phyloP scores from a whole-genome alignment of 2,113 vertebrate genomes.

The Tricholaema leucomelas region DNA sequence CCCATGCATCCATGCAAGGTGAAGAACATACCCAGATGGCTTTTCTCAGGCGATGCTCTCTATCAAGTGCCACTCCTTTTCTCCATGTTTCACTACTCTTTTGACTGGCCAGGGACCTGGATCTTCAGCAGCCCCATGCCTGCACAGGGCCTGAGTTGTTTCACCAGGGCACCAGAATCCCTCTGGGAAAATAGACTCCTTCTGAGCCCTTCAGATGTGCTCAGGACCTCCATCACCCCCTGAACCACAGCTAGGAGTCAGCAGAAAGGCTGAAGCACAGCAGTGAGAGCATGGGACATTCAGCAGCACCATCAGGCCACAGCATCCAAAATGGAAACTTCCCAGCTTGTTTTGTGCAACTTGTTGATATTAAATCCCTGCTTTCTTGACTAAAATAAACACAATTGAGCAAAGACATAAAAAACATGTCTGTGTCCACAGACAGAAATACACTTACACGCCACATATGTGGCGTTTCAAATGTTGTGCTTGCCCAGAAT shows the following conservation, averaged over 20 bases:
- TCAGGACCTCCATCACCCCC: not conserved
- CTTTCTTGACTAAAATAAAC: slow-evolving; percentile 42
- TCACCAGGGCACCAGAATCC: not conserved
- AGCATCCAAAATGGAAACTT: slow-evolving; percentile 23
- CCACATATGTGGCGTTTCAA: slow-evolving; percentile 49
- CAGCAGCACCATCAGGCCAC: not conserved
- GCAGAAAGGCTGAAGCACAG: not conserved
- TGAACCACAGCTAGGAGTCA: not conserved
- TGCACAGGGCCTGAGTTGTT: not conserved
- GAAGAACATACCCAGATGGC: not conserved
- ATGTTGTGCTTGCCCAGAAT: slow-evolving; percentile 1
- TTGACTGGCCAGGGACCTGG: fast-evolving
- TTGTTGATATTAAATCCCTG: slow-evolving; percentile 12
- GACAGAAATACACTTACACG: not conserved
- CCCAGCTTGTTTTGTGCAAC: slow-evolving; percentile 2
- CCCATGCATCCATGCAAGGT: not conserved
- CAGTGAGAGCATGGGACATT: fast-evolving
- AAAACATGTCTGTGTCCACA: slow-evolving; percentile 17
- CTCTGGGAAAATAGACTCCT: not conserved
- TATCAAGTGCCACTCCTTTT: not conserved
- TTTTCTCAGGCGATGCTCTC: not conserved
- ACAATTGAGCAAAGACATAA: slow-evolving; percentile 21
- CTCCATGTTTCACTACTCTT: not conserved
- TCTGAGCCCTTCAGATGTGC: not conserved
- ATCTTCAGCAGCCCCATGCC: not conserved